Evolutionary conservation across 2,797 vertebrate genomes (phyloP).

Genomic region (Falco novaeseelandiae): DNA sequence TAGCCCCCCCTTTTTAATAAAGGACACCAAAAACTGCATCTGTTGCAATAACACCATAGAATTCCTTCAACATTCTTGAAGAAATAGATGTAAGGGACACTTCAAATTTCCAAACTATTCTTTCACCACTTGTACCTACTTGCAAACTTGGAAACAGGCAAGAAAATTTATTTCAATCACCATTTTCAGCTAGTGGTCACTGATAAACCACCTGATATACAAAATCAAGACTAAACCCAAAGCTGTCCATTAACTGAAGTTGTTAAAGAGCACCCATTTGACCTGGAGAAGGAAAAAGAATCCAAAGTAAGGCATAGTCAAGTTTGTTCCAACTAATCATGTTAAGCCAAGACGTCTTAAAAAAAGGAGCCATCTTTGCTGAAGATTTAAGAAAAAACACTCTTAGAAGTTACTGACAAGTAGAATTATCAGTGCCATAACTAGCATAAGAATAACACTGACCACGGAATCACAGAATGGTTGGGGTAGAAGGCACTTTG

Average conservation of each 20-base stretch:
- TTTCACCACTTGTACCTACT: neutral
- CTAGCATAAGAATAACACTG: neutral
- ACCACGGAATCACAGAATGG: neutral
- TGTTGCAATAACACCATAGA: neutral
- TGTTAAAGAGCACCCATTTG: neutral
- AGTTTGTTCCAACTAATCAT: neutral
- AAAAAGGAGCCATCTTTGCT: neutral
- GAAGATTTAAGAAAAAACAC: neutral
- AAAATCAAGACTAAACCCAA: neutral
- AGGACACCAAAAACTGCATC: neutral
- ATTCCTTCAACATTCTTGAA: neutral
- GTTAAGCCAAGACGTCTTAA: neutral
- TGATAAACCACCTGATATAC: neutral
- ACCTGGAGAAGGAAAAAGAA: neutral
- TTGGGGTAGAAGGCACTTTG: no score
- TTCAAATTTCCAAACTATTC: neutral
- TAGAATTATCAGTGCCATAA: neutral
- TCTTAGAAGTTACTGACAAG: neutral
- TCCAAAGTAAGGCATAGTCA: neutral
- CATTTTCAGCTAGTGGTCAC: neutral
- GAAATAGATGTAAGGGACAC: neutral
- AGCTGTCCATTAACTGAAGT: neutral
- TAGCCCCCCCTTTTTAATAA: accelerated
- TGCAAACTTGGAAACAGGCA: neutral
- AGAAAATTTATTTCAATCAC: neutral